Evolutionary conservation across 2,113 vertebrate species (phyloP).

Genomic region (Erythrocercus mccallii): DNA sequence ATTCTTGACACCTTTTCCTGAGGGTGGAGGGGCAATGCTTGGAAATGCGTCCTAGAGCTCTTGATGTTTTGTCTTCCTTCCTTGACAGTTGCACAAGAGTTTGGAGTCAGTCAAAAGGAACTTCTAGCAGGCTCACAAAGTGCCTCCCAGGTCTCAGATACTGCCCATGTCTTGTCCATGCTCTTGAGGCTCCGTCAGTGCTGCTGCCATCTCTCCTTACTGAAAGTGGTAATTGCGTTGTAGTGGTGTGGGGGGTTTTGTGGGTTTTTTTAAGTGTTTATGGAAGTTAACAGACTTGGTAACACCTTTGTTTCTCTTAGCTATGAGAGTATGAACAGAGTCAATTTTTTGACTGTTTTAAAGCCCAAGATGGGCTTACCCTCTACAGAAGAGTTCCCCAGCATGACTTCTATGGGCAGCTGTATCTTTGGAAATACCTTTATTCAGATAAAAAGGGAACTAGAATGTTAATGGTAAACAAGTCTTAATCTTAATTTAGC

Average conservation of each 20-base stretch:
- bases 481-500: neutral
- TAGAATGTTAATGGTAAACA: neutral
- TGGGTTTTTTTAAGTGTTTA: neutral
- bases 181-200: constrained; percentile 92
- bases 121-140: neutral
- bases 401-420: neutral
- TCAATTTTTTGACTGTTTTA: neutral
- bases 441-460: neutral
- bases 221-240: constrained; percentile 80
- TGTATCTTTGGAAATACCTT: neutral
- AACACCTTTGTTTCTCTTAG: neutral
- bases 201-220: constrained; percentile 92
- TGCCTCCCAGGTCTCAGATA: constrained; percentile 69
- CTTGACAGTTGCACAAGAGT: constrained; percentile 80
- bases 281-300: neutral
- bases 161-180: constrained; percentile 87
- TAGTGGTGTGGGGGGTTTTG: neutral
- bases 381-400: neutral
- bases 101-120: constrained; percentile 67
- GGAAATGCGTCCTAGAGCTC: neutral
- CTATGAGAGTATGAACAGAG: neutral
- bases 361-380: neutral
- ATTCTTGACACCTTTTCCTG: neutral
- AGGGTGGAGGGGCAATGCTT: neutral
- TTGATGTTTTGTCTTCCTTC: neutral